These are phyloP conservation scores for Paradoxurus hermaphroditus DNA, from an alignment of 2,113 vertebrate genomes.

Conservation along the genomic window DNA sequence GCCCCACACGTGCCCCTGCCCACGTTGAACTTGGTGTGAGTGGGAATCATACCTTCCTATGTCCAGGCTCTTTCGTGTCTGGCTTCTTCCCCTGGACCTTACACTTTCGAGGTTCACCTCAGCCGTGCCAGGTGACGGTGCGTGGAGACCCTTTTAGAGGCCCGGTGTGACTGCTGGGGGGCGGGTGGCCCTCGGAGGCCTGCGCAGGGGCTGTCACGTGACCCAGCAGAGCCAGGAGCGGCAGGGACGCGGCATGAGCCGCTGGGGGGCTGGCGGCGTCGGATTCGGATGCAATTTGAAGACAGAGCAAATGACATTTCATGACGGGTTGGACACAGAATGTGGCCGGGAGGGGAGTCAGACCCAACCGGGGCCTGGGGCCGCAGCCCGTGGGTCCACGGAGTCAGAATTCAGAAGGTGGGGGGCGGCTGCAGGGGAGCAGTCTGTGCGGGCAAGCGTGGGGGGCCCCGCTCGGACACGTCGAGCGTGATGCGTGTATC, in stretches of 20 bases:
- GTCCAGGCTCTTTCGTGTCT: neutral
- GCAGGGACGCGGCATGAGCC: fast-evolving
- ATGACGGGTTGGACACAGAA: too few relatives aligned
- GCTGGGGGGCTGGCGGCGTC: too few relatives aligned
- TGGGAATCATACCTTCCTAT: too few relatives aligned
- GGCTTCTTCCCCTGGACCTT: neutral
- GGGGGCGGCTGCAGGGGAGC: fast-evolving
- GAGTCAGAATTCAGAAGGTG: neutral
- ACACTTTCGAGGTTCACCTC: too few relatives aligned
- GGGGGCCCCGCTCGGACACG: neutral
- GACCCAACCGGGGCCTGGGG: neutral
- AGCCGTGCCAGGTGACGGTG: fast-evolving
- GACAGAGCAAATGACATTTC: neutral
- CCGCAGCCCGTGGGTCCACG: neutral
- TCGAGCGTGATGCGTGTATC: neutral
- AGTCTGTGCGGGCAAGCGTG: too few relatives aligned
- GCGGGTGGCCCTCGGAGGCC: neutral
- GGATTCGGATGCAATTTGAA: neutral
- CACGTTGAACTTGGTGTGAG: neutral
- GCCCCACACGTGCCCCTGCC: neutral
- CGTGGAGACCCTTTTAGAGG: neutral
- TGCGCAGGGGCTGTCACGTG: too few relatives aligned
- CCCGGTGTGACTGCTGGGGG: too few relatives aligned
- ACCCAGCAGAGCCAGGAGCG: neutral
- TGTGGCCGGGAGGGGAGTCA: neutral